These are phyloP conservation scores for Rhinichthys osculus DNA, from an alignment of 2,797 vertebrate genomes.

Conservation along the genomic window DNA sequence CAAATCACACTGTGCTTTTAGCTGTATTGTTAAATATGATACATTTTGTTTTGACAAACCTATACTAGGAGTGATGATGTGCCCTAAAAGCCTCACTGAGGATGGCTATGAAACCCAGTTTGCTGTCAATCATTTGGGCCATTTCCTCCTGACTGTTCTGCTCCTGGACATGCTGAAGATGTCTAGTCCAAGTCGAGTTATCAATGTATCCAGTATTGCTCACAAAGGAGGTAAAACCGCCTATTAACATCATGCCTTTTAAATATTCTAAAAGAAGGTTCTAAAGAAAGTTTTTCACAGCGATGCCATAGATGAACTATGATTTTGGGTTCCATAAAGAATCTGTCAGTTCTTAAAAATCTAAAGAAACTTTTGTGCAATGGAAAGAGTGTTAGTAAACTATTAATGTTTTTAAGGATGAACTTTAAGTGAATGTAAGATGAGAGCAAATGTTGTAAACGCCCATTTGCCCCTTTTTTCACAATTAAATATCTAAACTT, in stretches of 20 bases:
- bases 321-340: neutral
- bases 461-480: neutral
- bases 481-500: neutral
- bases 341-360: neutral
- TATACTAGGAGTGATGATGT: constrained; percentile 67
- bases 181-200: constrained; percentile 62
- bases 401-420: neutral
- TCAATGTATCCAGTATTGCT: constrained; percentile 67
- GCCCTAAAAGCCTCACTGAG: constrained; percentile 64
- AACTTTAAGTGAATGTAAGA: neutral
- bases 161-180: constrained; percentile 62
- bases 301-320: neutral
- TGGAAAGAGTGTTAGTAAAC: neutral
- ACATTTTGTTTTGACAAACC: neutral
- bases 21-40: neutral
- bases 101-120: constrained; percentile 67
- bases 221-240: constrained; percentile 61
- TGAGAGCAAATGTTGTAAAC: neutral
- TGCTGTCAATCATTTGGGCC: constrained; percentile 66
- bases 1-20: neutral
- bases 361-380: neutral
- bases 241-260: neutral
- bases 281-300: neutral
- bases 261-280: neutral
- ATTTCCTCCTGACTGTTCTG: constrained; percentile 65